Conservation (phyloP, 2,888 invertebrate species). For the Brachypterus glaber region DNA sequence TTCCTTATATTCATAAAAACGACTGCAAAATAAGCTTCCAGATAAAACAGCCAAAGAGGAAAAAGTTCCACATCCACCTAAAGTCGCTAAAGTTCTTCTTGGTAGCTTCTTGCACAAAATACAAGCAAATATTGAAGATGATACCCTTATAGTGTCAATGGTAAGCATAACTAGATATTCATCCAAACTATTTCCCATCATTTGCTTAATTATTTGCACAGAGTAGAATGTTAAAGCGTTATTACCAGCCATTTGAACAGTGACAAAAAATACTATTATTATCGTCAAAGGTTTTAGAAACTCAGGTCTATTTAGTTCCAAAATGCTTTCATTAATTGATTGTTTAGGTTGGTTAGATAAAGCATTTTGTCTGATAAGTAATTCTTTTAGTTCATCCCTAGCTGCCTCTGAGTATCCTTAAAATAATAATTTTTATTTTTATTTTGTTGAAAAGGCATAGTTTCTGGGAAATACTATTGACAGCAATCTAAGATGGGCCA, state of each 20-base stretch:
- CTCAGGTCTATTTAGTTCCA: constrained; percentile 40
- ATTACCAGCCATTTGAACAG: constrained; percentile 58
- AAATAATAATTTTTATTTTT: not conserved
- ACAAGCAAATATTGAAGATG: constrained; percentile 53
- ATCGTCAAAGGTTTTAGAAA: constrained; percentile 51
- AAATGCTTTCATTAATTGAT: constrained; percentile 5
- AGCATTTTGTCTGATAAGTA: constrained; percentile 39
- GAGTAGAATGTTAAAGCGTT: constrained; percentile 63
- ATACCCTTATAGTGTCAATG: constrained; percentile 52
- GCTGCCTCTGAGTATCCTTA: constrained; percentile 39
- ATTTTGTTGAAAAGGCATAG: too few relatives aligned
- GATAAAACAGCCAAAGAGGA: constrained; percentile 42
- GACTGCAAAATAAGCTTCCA: too few relatives aligned
- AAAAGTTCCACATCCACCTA: constrained; percentile 53
- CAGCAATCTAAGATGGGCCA: not conserved
- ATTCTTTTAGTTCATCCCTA: constrained; percentile 42
- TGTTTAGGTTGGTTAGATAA: constrained; percentile 1
- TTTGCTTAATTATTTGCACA: constrained; percentile 49
- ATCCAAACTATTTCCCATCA: constrained; percentile 50
- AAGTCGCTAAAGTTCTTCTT: constrained; percentile 52
- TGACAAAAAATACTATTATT: constrained; percentile 54
- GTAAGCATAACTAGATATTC: constrained; percentile 55
- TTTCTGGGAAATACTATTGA: too few relatives aligned
- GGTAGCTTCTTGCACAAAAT: constrained; percentile 51
- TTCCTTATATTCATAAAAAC: too few relatives aligned